Evolutionary conservation across 1,140 invertebrate species (phyloP), one percentile per base, ranked within the genome.

Genomic region (Anastrepha ludens): DNA sequence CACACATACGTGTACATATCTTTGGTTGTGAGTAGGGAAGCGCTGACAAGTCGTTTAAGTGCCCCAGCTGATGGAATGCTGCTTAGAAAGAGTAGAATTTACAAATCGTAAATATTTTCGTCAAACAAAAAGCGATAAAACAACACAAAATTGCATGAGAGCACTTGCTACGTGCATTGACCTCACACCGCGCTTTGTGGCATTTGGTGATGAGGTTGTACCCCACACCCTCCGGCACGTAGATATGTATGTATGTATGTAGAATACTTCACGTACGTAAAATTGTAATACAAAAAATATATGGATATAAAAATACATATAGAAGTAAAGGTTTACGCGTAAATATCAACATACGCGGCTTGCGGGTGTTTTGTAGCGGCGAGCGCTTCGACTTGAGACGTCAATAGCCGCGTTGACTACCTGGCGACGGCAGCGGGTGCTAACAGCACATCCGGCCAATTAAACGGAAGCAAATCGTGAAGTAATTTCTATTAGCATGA

Each of bases 401-500:
- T 55, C 50, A 11, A 20, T 81, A 2, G 74, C 47, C 17, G n/a
- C 17, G 9, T 47, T 55, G n/a, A 6, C n/a, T 81, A 55, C 47
- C 47, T 81, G 47, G 17, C 74, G 6, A 47, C 17, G 7, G 0
- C 1, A n/a, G 17, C 74, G 6, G 74, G 47, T 17, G 0, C 1
- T 17, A 44, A 13, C 44, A 13, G 44, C 74, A 81, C 74, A 29
- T 81, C 74, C 74, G 74, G 74, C 20, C 17, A 13, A 55, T 55
- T 47, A 70, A 81, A 81, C 74, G 74, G 74, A 81, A 81, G 74
- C 74, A 81, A 81, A 20, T 55, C 50, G 41, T 29, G 20, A 55
- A 50, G 41, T 81, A 1, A 81, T n/a, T 62, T 62, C n/a, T 17
- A 81, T 47, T 81, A 78, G 8, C 15, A 47, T 70, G 41, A 11